phyloP scores from a whole-genome alignment of 2,888 invertebrate genomes.

The Leptopilina drosophilae region DNA sequence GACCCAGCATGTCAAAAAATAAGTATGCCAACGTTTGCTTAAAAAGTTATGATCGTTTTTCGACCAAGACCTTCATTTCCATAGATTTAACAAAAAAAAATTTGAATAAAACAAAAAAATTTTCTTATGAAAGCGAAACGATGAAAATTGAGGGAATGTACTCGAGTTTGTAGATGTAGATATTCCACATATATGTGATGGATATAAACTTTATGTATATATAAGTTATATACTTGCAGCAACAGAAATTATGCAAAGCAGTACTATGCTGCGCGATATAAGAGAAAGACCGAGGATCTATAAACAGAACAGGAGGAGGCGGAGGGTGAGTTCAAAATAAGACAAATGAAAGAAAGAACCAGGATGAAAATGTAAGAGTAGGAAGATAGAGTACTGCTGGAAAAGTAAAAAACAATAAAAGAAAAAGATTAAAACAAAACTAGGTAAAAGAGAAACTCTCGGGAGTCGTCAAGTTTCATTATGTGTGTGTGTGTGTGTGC shows the following conservation, averaged over 20 bases:
- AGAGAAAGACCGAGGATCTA: constrained; percentile 43
- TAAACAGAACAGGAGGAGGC: background rate
- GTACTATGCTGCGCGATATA: constrained; percentile 53
- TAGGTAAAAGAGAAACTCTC: constrained; percentile 4
- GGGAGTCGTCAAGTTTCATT: background rate
- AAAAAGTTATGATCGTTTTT: too few relatives aligned
- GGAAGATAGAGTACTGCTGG: constrained; percentile 41
- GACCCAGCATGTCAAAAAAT: too few relatives aligned
- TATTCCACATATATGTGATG: constrained; percentile 42
- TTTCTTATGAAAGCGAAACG: background rate
- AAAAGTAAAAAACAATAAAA: constrained; percentile 43
- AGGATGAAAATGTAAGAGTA: constrained; percentile 9
- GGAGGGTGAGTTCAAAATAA: constrained; percentile 48
- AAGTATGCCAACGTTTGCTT: too few relatives aligned
- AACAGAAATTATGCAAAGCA: constrained; percentile 65
- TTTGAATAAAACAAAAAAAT: too few relatives aligned
- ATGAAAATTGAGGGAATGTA: constrained; percentile 26
- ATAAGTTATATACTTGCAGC: constrained; percentile 60
- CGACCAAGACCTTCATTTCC: too few relatives aligned
- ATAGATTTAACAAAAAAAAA: too few relatives aligned
- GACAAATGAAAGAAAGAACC: constrained; percentile 42
- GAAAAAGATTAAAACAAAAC: constrained; percentile 11
- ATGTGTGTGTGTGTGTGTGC: too few relatives aligned
- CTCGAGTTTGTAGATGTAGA: constrained; percentile 43
- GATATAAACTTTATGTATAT: constrained; percentile 52